These are phyloP conservation scores for Labrus mixtus DNA, from an alignment of 2,113 vertebrate species.

Conservation along the genomic window DNA sequence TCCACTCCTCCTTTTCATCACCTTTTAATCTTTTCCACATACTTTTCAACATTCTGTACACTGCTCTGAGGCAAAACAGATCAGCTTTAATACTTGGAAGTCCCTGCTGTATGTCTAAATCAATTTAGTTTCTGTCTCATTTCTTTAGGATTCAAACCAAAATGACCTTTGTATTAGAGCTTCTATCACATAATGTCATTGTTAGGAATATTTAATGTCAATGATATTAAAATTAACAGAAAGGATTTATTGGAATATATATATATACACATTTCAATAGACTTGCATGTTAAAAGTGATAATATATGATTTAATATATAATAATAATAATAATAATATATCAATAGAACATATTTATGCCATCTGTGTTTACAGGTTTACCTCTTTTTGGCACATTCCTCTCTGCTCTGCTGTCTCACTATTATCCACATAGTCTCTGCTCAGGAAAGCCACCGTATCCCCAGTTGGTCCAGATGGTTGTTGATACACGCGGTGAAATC, in stretches of 20 bases:
- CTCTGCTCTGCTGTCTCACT: neutral
- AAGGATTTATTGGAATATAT: too few species aligned
- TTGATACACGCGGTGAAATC: slow-evolving; percentile 26
- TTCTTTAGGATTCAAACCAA: too few species aligned
- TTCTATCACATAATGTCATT: too few species aligned
- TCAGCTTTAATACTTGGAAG: neutral
- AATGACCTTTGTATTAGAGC: too few species aligned
- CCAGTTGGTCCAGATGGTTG: slow-evolving; percentile 50
- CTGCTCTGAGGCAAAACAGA: neutral
- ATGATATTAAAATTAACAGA: too few species aligned
- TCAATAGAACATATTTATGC: neutral
- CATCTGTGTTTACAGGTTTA: slow-evolving; percentile 41
- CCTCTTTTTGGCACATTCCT: slow-evolving; percentile 27
- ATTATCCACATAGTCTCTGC: neutral
- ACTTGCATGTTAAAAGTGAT: too few species aligned
- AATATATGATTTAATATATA: too few species aligned
- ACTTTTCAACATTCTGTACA: slow-evolving; percentile 8
- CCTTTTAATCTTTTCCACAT: slow-evolving; percentile 32
- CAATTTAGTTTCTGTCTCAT: neutral
- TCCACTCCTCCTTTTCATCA: slow-evolving; percentile 5
- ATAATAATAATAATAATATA: neutral
- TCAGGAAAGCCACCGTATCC: slow-evolving; percentile 34
- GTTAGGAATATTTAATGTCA: too few species aligned
- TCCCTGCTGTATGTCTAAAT: neutral
- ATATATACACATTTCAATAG: too few species aligned